Evolutionary conservation across 2,888 invertebrate genomes (phyloP), one percentile per base, ranked within the genome.

Genomic region (Balanococcus diminutus): DNA sequence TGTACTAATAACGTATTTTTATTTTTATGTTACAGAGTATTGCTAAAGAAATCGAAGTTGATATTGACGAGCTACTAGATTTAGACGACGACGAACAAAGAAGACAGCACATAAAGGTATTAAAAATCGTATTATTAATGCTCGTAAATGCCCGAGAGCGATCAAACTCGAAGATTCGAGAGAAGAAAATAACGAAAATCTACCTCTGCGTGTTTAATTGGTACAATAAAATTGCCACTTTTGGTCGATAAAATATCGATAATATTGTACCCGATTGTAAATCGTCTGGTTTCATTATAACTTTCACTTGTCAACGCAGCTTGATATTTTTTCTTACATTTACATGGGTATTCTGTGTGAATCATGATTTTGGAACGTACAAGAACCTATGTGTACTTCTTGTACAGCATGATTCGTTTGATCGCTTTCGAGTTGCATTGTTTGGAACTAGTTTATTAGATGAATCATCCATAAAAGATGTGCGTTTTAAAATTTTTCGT

Each of bases 1-100:
- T 42, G 42, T 42, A 42, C 16, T 42, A 9, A 2, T 11, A 1
- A 61, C 16, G 9, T 67, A 1, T 25, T 67, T 22, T 25, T 28
- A n/a, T 75, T 32, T 67, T 31, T 51, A n/a, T 75, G 16, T 86
- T 82, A 11, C 86, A 86, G 86, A 67, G 61, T 31, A 61, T 82
- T 14, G 61, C 86, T 22, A 86, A 82, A 86, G 94, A 94, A 91
- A 96, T 97, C 88, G 97, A 97, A 90, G 95, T 98, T 89, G 98
- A 98, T 91, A 94, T 98, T 90, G 98, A 98, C 91, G 97, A 98
- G 92, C 93, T 98, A 88, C 92, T 98, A 88, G 97, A 98, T 91
- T 95, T 98, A 94, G 97, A 98, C 90, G 94, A 94, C 89, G 97
- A 97, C 90, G 94, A 94, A 88, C 94, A 94, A 89, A 93, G 97